Conservation (phyloP, 2,113 vertebrate species). For the Sphyrna mokarran region DNA sequence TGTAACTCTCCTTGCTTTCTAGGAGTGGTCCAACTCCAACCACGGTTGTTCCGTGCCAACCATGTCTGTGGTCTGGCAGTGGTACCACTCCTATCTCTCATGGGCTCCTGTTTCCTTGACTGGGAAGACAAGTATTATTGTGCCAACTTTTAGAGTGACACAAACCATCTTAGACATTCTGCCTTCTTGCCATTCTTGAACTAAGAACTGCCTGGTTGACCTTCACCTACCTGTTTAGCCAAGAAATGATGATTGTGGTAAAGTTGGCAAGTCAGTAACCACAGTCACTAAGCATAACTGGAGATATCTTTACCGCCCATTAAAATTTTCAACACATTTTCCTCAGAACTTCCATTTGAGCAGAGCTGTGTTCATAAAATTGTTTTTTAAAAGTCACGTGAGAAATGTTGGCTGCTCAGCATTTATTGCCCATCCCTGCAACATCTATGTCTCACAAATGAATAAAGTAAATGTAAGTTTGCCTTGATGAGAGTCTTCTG, state of each 20-base stretch:
- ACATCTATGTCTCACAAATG: no score
- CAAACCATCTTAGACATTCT: background rate
- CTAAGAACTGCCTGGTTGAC: background rate
- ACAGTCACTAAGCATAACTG: background rate
- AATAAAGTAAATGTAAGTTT: no score
- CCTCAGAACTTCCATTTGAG: background rate
- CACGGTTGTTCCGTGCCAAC: background rate
- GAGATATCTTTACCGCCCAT: background rate
- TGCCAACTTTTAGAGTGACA: background rate
- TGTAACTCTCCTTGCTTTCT: background rate
- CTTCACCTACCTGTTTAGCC: background rate
- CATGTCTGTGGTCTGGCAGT: slow-evolving; percentile 22
- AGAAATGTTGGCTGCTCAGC: no score
- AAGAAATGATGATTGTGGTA: background rate
- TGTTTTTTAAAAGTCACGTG: background rate
- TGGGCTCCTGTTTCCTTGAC: background rate
- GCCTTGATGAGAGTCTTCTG: no score
- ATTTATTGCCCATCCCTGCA: no score
- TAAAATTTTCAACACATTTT: background rate
- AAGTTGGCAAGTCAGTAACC: background rate
- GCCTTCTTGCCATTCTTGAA: background rate
- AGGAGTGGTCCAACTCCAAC: background rate
- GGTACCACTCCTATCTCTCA: background rate
- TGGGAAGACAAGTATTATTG: background rate
- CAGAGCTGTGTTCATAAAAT: background rate